Evolutionary conservation across 92 coral and sea anemone species (phyloP).

Genomic region (Pocillopora meandrina): DNA sequence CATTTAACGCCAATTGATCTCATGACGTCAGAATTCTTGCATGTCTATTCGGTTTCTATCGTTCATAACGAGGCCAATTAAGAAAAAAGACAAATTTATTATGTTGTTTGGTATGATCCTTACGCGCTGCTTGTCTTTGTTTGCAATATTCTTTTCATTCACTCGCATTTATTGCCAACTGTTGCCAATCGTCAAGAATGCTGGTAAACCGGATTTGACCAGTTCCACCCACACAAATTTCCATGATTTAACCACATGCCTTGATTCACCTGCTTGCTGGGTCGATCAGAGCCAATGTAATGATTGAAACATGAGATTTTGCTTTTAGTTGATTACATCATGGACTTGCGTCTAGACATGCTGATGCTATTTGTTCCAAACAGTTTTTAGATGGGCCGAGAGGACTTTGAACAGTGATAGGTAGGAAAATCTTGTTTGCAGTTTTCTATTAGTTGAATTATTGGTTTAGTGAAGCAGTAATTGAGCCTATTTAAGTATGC

Average conservation of each 20-base stretch:
- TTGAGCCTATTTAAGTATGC: too few species aligned
- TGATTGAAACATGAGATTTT: too few species aligned
- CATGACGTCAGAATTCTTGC: slow-evolving; percentile 22
- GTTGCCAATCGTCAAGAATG: not conserved
- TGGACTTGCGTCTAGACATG: too few species aligned
- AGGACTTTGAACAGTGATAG: too few species aligned
- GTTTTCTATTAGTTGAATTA: too few species aligned
- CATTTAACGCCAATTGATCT: not conserved
- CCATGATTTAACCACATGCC: slow-evolving; percentile 5
- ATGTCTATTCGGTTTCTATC: not conserved
- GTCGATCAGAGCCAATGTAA: too few species aligned
- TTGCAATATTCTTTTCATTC: not conserved
- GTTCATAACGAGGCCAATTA: not conserved
- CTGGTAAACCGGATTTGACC: not conserved
- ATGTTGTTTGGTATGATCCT: not conserved
- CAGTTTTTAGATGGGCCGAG: too few species aligned
- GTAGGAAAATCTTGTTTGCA: too few species aligned
- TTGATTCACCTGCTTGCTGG: not conserved
- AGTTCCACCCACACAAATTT: not conserved
- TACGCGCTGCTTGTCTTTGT: not conserved
- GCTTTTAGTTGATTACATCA: too few species aligned
- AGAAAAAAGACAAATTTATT: not conserved
- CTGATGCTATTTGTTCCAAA: too few species aligned
- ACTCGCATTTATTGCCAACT: not conserved
- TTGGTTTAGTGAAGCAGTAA: too few species aligned